Percentiles rank a stretch among this genome's conserved stretches.
Conservation (phyloP, 2,888 invertebrate species). For the Eupithecia pulchellata region DNA sequence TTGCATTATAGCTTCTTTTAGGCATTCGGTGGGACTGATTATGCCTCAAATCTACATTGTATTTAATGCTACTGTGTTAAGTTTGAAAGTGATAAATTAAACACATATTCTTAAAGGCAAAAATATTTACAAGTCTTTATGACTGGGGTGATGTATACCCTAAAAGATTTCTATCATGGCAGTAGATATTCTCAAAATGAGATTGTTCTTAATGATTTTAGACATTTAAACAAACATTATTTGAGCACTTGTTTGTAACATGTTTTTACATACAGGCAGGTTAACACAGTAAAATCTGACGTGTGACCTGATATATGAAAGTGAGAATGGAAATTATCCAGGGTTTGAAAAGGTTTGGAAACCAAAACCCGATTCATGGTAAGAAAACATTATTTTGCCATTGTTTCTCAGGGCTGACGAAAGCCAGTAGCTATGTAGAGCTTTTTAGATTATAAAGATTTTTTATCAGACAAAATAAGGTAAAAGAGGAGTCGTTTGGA, state of each 20-base stretch:
- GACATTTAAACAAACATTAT: conserved; percentile 42
- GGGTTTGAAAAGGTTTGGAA: neutral
- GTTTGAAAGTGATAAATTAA: conserved; percentile 19
- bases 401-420: neutral
- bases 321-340: neutral
- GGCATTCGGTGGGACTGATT: conserved; percentile 59
- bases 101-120: conserved; percentile 9
- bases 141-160: conserved; percentile 17
- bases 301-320: neutral
- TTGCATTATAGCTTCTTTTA: conserved; percentile 44
- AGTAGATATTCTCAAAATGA: conserved; percentile 18
- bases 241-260: conserved; percentile 13
- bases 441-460: neutral
- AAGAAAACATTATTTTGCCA: neutral
- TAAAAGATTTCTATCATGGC: neutral
- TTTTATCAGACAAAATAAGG: neutral
- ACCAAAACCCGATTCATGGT: neutral
- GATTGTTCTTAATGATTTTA: conserved; percentile 42
- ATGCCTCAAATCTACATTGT: conserved; percentile 45
- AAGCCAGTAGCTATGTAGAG: neutral
- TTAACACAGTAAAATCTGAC: neutral
- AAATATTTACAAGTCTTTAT: conserved; percentile 30
- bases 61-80: conserved; percentile 19
- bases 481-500: neutral
- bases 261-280: neutral